Percentiles rank a stretch among this genome's conserved stretches.
phyloP scores from a whole-genome alignment of 2,113 vertebrate genomes.

The Chaetorhynchus papuensis region DNA sequence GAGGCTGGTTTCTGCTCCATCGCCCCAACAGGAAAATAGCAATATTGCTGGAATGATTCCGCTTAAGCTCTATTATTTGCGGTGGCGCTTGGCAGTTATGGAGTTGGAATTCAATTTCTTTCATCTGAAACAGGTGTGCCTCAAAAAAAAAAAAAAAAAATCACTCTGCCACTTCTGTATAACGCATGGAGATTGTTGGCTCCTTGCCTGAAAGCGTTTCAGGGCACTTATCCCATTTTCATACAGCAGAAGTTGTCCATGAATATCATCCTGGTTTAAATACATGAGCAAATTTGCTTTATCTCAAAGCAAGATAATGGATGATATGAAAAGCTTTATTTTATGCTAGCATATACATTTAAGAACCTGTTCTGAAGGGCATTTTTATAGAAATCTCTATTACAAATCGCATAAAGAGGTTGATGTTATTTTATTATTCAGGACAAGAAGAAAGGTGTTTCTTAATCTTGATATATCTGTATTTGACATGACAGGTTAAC shows the following conservation, averaged over 20 bases:
- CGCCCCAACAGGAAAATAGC: constrained; percentile 50
- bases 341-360: neutral
- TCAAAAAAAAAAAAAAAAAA: constrained; percentile 3
- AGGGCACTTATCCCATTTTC: constrained; percentile 34
- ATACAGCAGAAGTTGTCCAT: neutral
- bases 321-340: constrained; percentile 13
- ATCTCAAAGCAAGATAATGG: constrained; percentile 34
- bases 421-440: constrained; percentile 26
- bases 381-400: constrained; percentile 30
- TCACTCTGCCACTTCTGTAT: constrained; percentile 30
- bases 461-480: neutral
- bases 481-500: constrained; percentile 25
- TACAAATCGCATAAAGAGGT: neutral
- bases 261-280: constrained; percentile 33
- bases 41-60: constrained; percentile 42
- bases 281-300: constrained; percentile 18
- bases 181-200: neutral
- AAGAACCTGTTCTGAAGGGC: neutral
- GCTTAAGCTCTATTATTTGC: constrained; percentile 56
- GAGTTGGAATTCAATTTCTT: constrained; percentile 62
- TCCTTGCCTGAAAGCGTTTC: constrained; percentile 20
- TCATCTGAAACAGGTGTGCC: constrained; percentile 34
- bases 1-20: constrained; percentile 52
- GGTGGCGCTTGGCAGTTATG: constrained; percentile 47
- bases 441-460: neutral